phyloP scores from a whole-genome alignment of 2,888 invertebrate species.

The Pseudococcus viburni region DNA sequence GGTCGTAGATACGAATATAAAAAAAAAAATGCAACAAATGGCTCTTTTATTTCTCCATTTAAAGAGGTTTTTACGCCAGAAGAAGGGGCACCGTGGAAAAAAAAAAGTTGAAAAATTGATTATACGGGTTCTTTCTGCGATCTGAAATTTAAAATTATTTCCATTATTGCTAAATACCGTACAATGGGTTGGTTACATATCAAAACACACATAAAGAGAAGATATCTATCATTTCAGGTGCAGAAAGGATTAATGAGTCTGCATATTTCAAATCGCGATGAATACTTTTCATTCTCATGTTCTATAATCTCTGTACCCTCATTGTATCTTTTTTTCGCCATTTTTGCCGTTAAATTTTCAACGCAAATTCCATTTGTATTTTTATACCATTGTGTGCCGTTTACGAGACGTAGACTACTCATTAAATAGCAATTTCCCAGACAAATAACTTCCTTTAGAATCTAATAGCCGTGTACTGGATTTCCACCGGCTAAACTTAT shows the following conservation, averaged over 20 bases:
- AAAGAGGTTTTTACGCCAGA: conserved; percentile 19
- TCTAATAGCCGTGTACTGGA: conserved; percentile 58
- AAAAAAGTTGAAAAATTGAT: conserved; percentile 31
- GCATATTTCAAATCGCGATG: neutral
- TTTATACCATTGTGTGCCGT: neutral
- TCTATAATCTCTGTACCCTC: neutral
- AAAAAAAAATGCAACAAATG: conserved; percentile 44
- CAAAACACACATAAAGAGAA: neutral
- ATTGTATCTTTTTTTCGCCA: neutral
- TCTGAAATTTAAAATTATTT: neutral
- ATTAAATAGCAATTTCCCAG: conserved; percentile 60
- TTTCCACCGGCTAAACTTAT: conserved; percentile 57
- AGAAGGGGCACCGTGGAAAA: neutral
- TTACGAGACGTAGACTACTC: conserved; percentile 48
- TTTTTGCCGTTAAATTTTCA: conserved; percentile 12
- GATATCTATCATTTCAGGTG: neutral
- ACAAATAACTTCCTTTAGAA: conserved; percentile 62
- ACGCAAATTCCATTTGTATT: conserved; percentile 17
- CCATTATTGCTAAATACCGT: neutral
- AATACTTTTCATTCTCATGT: conserved; percentile 22
- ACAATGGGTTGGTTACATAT: neutral
- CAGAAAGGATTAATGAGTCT: conserved; percentile 17
- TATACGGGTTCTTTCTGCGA: conserved; percentile 14
- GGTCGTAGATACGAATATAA: neutral
- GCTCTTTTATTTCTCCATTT: conserved; percentile 35